A percentile compares a stretch with the other conserved stretches of the same genome.
Conservation (phyloP, 2,113 vertebrate species). For the Semicossyphus pulcher region DNA sequence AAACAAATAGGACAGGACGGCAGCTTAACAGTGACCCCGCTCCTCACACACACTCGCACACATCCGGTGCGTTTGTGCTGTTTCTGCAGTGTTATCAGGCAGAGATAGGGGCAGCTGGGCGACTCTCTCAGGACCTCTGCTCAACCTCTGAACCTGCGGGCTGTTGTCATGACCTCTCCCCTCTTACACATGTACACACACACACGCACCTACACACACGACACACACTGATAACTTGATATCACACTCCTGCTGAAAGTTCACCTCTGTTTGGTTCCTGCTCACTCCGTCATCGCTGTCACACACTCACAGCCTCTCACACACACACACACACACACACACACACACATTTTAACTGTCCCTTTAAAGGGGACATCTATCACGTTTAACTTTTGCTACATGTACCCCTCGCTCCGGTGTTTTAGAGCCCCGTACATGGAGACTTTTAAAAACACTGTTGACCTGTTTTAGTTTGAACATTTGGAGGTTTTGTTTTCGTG, state of each 20-base stretch:
- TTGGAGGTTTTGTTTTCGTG: too few relatives aligned
- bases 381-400: too few relatives aligned
- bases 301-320: conserved; percentile 4
- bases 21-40: not conserved
- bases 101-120: conserved; percentile 27
- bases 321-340: not conserved
- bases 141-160: conserved; percentile 43
- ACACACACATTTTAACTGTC: too few relatives aligned
- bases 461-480: too few relatives aligned
- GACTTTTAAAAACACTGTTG: too few relatives aligned
- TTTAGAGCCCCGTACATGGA: too few relatives aligned
- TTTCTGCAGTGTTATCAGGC: conserved; percentile 38
- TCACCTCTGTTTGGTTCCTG: conserved; percentile 14
- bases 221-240: conserved; percentile 22
- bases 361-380: too few relatives aligned
- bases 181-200: conserved; percentile 32
- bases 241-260: not conserved
- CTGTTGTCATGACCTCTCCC: conserved; percentile 42
- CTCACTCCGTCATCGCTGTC: conserved; percentile 13
- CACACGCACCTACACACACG: not conserved
- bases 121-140: conserved; percentile 52
- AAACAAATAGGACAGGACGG: conserved; percentile 2
- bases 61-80: conserved; percentile 17
- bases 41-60: conserved; percentile 7
- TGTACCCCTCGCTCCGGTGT: too few relatives aligned